Conservation (phyloP, 2,797 vertebrate species). For the Cetoscarus ocellatus region DNA sequence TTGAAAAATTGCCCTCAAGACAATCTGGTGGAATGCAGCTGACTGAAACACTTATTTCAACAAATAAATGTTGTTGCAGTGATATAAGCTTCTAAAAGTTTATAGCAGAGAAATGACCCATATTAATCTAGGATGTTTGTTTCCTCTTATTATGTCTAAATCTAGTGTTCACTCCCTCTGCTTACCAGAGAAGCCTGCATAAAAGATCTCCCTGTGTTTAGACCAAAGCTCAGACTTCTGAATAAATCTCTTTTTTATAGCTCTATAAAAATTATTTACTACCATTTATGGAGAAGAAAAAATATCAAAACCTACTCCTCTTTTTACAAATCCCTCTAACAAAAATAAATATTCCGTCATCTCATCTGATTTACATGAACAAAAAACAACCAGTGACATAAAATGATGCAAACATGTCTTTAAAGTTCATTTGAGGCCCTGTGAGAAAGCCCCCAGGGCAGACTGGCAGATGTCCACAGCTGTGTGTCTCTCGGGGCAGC, state of each 20-base stretch:
- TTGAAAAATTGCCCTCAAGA: no score
- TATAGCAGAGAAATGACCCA: not conserved
- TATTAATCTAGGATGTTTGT: not conserved
- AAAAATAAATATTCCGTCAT: conserved; percentile 55
- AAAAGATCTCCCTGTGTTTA: not conserved
- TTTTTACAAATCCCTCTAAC: conserved; percentile 37
- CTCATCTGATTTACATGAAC: conserved; percentile 50
- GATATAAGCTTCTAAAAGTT: not conserved
- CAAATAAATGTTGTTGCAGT: no score
- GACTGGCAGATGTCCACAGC: conserved; percentile 56
- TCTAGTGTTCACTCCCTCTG: not conserved
- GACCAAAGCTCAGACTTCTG: not conserved
- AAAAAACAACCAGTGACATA: conserved; percentile 43
- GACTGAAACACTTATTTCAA: no score
- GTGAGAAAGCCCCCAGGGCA: conserved; percentile 25
- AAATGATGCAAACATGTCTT: conserved; percentile 31
- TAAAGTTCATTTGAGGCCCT: conserved; percentile 28
- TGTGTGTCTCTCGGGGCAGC: conserved; percentile 31
- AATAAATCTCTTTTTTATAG: conserved; percentile 10
- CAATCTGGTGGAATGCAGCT: no score
- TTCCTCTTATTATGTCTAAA: not conserved
- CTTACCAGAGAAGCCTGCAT: not conserved
- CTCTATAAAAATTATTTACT: conserved; percentile 22
- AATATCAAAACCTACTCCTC: conserved; percentile 18
- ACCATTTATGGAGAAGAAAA: conserved; percentile 36